Evolutionary conservation across 2,888 invertebrate genomes (phyloP).

Genomic region (Caenorhabditis sp.): DNA sequence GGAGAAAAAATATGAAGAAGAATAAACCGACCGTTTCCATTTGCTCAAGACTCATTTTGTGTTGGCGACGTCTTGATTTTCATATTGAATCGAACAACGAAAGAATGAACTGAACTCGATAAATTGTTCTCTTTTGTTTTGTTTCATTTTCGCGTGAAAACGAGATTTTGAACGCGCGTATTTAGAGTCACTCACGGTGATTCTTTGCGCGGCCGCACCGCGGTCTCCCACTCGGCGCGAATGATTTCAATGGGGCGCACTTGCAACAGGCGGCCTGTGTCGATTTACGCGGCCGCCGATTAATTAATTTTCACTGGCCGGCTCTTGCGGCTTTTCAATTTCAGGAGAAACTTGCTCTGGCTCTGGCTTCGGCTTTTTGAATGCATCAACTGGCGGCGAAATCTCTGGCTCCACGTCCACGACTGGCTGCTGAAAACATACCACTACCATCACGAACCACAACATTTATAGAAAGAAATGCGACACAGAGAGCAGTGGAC

Average conservation of each 20-base stretch:
- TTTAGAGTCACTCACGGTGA: no score
- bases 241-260: no score
- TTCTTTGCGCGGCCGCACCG: no score
- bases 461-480: not conserved
- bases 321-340: not conserved
- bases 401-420: constrained; percentile 36
- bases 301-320: not conserved
- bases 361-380: constrained; percentile 19
- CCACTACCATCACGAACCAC: constrained; percentile 15
- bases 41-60: constrained; percentile 35
- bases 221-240: no score
- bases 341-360: constrained; percentile 2
- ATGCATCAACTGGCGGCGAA: constrained; percentile 27
- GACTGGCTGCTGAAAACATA: constrained; percentile 6
- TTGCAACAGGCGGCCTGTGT: no score
- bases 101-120: not conserved
- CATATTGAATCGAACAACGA: no score
- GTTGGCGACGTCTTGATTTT: no score
- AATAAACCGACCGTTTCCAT: constrained; percentile 10
- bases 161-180: no score
- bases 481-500: not conserved
- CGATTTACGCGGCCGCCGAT: no score
- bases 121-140: no score
- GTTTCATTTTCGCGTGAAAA: no score
- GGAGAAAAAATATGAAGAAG: not conserved